phyloP scores from a whole-genome alignment of 2,797 vertebrate genomes.

The Hippocampus kuda region DNA sequence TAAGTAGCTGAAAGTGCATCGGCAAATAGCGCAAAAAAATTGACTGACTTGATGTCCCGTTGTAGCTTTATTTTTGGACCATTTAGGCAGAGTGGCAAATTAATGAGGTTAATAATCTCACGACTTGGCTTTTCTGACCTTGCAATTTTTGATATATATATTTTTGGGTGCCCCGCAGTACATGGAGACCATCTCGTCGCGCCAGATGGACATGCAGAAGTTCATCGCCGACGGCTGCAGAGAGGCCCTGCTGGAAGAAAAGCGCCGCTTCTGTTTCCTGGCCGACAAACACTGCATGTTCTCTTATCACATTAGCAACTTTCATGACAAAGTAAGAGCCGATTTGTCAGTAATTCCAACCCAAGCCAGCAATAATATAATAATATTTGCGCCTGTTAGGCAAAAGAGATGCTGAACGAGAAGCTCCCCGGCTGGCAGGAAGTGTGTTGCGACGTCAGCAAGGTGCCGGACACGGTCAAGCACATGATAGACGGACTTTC shows the following conservation, averaged over 20 bases:
- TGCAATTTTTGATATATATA: background rate
- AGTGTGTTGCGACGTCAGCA: conserved; percentile 81
- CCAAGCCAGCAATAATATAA: background rate
- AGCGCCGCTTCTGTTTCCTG: conserved; percentile 92
- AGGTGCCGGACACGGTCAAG: conserved; percentile 79
- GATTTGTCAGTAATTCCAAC: background rate
- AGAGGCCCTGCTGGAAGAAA: conserved; percentile 92
- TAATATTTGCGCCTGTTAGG: conserved; percentile 56
- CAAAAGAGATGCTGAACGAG: conserved; percentile 75
- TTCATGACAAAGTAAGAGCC: conserved; percentile 76
- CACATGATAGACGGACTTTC: conserved; percentile 80
- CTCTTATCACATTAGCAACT: conserved; percentile 72
- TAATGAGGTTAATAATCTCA: background rate
- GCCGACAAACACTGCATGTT: conserved; percentile 95
- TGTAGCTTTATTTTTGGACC: no score
- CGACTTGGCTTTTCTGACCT: background rate
- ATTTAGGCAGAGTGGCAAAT: no score
- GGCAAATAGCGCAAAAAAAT: no score
- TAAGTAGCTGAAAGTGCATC: no score
- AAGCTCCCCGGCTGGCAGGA: conserved; percentile 87
- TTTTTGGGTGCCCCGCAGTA: conserved; percentile 60
- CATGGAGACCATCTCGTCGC: conserved; percentile 79
- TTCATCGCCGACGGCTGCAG: conserved; percentile 92
- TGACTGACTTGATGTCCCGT: no score
- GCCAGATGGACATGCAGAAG: conserved; percentile 89